Evolutionary conservation across 2,888 invertebrate genomes (phyloP), one percentile per base, ranked within the genome.

Genomic region (Mimas tiliae): DNA sequence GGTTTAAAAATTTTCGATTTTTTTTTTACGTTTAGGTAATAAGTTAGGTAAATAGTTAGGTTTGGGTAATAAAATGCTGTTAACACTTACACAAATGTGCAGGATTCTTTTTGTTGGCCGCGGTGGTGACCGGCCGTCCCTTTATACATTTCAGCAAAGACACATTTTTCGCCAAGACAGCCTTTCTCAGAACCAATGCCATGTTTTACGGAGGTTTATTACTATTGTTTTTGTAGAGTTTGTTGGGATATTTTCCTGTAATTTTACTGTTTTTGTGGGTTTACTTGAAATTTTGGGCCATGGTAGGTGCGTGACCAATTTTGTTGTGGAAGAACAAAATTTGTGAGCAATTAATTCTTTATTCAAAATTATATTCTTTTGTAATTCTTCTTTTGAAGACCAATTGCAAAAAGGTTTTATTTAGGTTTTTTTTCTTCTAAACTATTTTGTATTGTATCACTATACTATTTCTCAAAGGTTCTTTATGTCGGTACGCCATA

Each of bases 111-210:
- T 83, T 87, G 63, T 78, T 85, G 1, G 81, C 74, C n/a, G 84
- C 74, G 0, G 87, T 80, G 1, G 85, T 81, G 6, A 90, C 69
- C 3, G 85, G 75, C 11, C 89, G 81, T 47, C 86, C 84, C 70
- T 85, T 88, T 12, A 91, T 81, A 67, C 86, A 89, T 87, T 90
- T 90, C 2, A 91, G 72, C 66, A 91, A 70, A 38, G 89, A 82
- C 8, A 87, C 79, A 58, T 91, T 88, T 74, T 81, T 90, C 7
- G 88, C 81, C 68, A 87, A 68, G 68, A 87, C 84, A 27, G 88
- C 85, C 72, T 90, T 91, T 73, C 87, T 86, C 72, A 91, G 74
- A 69, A 90, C 86, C 72, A 90, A 74, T 74, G 91, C 90, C 91
- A 91, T 91, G 69, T 78, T 87, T 79, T 68, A 68, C 70, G 67